Conservation (phyloP, 1,140 invertebrate species). For the Bradynema listronoti region DNA sequence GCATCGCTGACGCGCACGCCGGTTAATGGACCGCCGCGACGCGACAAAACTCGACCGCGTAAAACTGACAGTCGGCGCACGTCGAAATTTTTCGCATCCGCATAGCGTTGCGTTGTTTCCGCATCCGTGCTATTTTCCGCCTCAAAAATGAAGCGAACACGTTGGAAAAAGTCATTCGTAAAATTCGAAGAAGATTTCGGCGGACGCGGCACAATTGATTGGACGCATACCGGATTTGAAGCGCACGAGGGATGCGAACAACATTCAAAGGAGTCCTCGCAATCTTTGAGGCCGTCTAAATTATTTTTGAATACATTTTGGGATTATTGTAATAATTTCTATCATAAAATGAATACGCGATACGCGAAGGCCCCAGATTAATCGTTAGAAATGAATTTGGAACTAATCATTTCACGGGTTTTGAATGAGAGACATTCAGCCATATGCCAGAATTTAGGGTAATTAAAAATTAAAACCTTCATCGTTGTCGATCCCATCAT, state of each 20-base stretch:
- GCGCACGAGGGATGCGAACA: conserved; percentile 75
- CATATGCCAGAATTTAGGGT: too few species aligned
- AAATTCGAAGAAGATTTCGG: conserved; percentile 76
- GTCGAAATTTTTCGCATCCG: conserved; percentile 84
- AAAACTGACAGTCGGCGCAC: conserved; percentile 90
- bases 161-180: conserved; percentile 72
- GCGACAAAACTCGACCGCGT: conserved; percentile 80
- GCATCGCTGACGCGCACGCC: conserved; percentile 89
- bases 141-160: conserved; percentile 94
- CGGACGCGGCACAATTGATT: conserved; percentile 70
- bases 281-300: conserved; percentile 86
- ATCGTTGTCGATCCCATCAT: conserved; percentile 86
- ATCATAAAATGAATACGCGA: too few species aligned
- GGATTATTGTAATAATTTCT: too few species aligned
- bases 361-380: too few species aligned
- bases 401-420: too few species aligned
- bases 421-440: too few species aligned
- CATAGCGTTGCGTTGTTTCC: conserved; percentile 83
- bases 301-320: neutral
- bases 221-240: conserved; percentile 60
- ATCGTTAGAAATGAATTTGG: too few species aligned
- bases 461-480: conserved; percentile 75
- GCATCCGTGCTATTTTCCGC: too few species aligned
- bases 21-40: conserved; percentile 80
- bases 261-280: conserved; percentile 88